Evolutionary conservation across 2,113 vertebrate genomes (phyloP).

Genomic region (Neodontobutis hainanensis): DNA sequence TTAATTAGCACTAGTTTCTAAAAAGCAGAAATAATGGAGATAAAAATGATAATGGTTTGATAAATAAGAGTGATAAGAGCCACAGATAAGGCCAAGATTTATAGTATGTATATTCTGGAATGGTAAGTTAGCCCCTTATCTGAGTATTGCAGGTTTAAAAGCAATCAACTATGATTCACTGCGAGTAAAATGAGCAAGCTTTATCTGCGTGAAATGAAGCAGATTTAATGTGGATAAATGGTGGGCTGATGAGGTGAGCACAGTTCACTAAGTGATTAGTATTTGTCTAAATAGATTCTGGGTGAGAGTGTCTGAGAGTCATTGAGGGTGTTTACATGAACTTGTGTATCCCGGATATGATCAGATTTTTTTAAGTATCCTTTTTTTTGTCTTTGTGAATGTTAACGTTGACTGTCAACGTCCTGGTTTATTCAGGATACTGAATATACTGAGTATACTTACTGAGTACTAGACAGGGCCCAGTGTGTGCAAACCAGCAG

Average conservation of each 20-base stretch:
- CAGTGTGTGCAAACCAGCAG: no score
- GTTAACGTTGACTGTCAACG: no score
- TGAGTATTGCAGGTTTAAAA: slow-evolving; percentile 32
- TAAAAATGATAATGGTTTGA: slow-evolving; percentile 37
- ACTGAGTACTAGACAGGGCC: no score
- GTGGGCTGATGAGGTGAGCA: slow-evolving; percentile 23
- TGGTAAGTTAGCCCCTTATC: slow-evolving; percentile 39
- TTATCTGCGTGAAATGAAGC: slow-evolving; percentile 47
- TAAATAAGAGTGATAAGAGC: slow-evolving; percentile 47
- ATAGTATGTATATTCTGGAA: slow-evolving; percentile 36
- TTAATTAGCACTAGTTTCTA: slow-evolving; percentile 49
- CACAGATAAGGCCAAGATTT: slow-evolving; percentile 54
- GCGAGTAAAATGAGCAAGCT: slow-evolving; percentile 34
- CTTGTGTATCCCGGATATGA: no score
- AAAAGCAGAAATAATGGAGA: slow-evolving; percentile 41
- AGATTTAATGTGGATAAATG: slow-evolving; percentile 46
- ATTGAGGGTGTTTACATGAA: not conserved
- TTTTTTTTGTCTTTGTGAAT: no score
- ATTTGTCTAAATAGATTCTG: slow-evolving; percentile 28
- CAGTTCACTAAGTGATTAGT: slow-evolving; percentile 28
- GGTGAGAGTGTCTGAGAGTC: not conserved
- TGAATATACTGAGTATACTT: no score
- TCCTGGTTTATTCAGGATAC: no score
- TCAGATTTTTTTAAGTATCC: no score
- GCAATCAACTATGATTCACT: slow-evolving; percentile 48